A percentile compares a stretch with the other conserved stretches of the same genome.
Conservation (phyloP, 2,113 vertebrate species). For the Okapia johnstoni region DNA sequence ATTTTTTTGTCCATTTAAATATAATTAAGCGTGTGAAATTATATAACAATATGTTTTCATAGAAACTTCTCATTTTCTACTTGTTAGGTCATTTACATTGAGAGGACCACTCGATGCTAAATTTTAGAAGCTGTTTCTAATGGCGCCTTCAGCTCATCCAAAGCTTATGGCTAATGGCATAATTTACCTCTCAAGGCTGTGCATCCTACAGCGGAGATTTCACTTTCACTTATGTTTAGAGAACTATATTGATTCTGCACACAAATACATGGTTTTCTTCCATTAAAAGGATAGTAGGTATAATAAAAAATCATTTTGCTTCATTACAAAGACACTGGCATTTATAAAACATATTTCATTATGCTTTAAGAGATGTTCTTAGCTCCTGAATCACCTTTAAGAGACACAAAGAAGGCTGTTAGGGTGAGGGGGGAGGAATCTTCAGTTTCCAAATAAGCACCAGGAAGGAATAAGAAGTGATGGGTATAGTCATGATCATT, state of each 20-base stretch:
- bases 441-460: constrained; percentile 25
- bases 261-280: constrained; percentile 27
- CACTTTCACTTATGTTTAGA: constrained; percentile 20
- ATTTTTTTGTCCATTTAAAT: constrained; percentile 4
- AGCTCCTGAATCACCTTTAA: background rate
- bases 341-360: constrained; percentile 32
- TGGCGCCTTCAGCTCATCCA: background rate
- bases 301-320: constrained; percentile 31
- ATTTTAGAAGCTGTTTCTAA: constrained; percentile 25
- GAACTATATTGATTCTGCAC: background rate
- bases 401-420: background rate
- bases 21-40: constrained; percentile 24
- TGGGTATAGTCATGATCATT: background rate
- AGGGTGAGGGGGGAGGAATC: background rate
- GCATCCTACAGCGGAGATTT: background rate
- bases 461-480: background rate
- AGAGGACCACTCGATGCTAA: background rate
- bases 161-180: background rate
- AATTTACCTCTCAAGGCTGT: background rate
- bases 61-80: constrained; percentile 9
- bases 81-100: constrained; percentile 9
- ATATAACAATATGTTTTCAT: background rate
- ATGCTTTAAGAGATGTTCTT: constrained; percentile 46
- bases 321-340: constrained; percentile 21
- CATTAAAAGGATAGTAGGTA: constrained; percentile 12